These are phyloP conservation scores for Bibio marci DNA, from an alignment of 2,888 invertebrate genomes.

Conservation along the genomic window DNA sequence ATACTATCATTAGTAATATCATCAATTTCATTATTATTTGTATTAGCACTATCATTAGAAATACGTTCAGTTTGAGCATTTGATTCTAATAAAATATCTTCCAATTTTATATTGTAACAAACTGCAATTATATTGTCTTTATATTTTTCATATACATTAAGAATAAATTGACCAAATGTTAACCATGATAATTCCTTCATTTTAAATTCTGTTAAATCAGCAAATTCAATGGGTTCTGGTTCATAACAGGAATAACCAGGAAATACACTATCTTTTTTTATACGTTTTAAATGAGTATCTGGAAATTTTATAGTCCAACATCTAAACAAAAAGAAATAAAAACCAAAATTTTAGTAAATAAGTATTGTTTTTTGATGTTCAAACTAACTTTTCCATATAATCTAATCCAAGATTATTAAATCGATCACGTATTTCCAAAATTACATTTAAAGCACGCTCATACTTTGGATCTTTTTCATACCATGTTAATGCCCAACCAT, in stretches of 20 bases:
- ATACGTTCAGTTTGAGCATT: conserved; percentile 18
- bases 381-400: conserved; percentile 13
- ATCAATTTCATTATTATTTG: conserved; percentile 9
- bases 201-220: conserved; percentile 14
- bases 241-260: conserved; percentile 10
- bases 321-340: conserved; percentile 4
- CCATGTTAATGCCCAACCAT: conserved; percentile 18
- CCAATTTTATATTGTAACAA: conserved; percentile 8
- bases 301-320: conserved; percentile 11
- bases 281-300: conserved; percentile 7
- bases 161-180: conserved; percentile 45
- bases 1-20: conserved; percentile 10
- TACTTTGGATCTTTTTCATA: conserved; percentile 15
- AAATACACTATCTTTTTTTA: conserved; percentile 12
- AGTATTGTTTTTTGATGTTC: too few relatives aligned
- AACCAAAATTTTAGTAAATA: neutral
- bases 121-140: conserved; percentile 35
- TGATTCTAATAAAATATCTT: neutral
- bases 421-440: conserved; percentile 15
- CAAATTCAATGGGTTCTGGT: conserved; percentile 10
- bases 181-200: conserved; percentile 40
- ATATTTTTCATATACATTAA: conserved; percentile 46
- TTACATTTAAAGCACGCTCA: conserved; percentile 16
- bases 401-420: conserved; percentile 4
- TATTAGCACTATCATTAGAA: conserved; percentile 30